Evolutionary conservation across 23 tunicate genomes (phyloP).

Genomic region (Styela clava): DNA sequence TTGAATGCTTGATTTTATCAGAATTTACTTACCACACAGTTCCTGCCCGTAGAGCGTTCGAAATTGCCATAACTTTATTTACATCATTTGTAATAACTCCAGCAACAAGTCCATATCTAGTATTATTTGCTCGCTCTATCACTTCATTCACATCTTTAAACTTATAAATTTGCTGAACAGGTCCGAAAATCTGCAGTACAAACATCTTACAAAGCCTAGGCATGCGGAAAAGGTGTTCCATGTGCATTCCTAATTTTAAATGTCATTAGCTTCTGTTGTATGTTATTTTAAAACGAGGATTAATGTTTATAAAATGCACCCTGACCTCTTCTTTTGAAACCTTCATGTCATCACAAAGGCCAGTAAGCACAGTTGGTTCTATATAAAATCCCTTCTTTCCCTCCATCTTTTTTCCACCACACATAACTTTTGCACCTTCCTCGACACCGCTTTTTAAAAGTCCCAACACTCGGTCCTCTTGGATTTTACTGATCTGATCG

Average conservation of each 20-base stretch:
- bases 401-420: slow-evolving; percentile 47
- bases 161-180: slow-evolving; percentile 54
- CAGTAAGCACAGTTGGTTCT: slow-evolving; percentile 64
- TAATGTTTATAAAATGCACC: too few species aligned
- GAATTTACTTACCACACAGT: slow-evolving; percentile 75
- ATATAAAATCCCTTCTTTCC: slow-evolving; percentile 37
- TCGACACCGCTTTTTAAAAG: slow-evolving; percentile 40
- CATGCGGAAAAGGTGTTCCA: too few species aligned
- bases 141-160: slow-evolving; percentile 56
- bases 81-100: slow-evolving; percentile 56
- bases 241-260: too few species aligned
- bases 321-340: slow-evolving; percentile 63
- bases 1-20: too few species aligned
- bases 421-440: slow-evolving; percentile 37
- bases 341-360: slow-evolving; percentile 32
- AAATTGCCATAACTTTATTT: slow-evolving; percentile 46
- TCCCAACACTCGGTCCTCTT: slow-evolving; percentile 31
- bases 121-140: slow-evolving; percentile 39
- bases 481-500: slow-evolving; percentile 40
- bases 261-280: too few species aligned
- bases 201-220: not conserved
- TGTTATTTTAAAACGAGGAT: too few species aligned
- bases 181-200: slow-evolving; percentile 60
- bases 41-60: slow-evolving; percentile 45
- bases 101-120: slow-evolving; percentile 60